Evolutionary conservation across 2,113 vertebrate genomes (phyloP), one percentile per base, ranked within the genome.

Genomic region (Ammodytes marinus): DNA sequence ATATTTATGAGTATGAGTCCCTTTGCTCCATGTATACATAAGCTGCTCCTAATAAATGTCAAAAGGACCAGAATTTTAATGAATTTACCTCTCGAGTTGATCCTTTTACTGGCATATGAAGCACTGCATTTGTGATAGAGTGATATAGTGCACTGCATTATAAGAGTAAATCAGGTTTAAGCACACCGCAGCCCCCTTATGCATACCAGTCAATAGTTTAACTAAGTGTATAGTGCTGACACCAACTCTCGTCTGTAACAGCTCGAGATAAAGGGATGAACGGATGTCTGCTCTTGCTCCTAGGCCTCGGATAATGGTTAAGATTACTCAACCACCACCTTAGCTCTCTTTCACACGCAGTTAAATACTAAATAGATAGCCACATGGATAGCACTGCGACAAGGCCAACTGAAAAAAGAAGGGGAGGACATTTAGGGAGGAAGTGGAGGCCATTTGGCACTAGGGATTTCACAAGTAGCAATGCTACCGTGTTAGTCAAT

Each of bases 211-310:
- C 43, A 53, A 66, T 68, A 75, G 55, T 84, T 81, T 74, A 82
- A 87, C 75, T 57, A 69, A 79, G 70, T 66, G 79, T 66, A 27
- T 27, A 64, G 54, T 15, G 69, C 77, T 69, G 67, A 84, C 4
- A 54, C 79, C 77, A 75, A 74, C 37, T 68, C 53, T 47, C 27
- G 77, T 54, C 53, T 35, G 69, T 57, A 83, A 45, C 71, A 58
- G 72, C 66, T 66, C 1, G 4, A 74, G 73, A 86, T 83, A 67
- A 84, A 77, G 78, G 68, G 73, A 87, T 86, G 74, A 84, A 69
- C 49, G 78, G 14, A 8, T 10, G 47, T 42, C 69, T 69, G 37
- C 60, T 54, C 71, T 13, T 8, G 35, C 75, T 67, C 58, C 4
- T 19, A 66, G 78, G 78, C 27, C 27, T 77, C 69, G 60, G 65